Evolutionary conservation across 1,140 invertebrate genomes (phyloP), one percentile per base, ranked within the genome.

Genomic region (Thalassaphorura encarpata): DNA sequence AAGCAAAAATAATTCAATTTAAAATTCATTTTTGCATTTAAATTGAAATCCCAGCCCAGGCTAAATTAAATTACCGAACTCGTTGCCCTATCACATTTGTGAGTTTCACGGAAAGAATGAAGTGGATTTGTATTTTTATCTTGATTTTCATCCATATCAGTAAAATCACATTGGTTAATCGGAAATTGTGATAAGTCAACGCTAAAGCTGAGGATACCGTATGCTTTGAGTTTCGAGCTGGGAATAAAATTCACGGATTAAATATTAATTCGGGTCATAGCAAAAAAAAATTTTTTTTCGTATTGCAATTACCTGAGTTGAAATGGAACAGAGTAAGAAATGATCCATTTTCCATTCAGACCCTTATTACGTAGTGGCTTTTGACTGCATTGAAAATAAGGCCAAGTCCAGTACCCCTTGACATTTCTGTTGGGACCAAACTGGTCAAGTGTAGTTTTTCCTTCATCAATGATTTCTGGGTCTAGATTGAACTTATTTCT

Each of bases 121-220:
- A 61, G 49, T 28, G 62, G 62, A 56, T 63, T 60, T 19, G 39
- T 33, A 21, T 21, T 23, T 18, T n/a, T 18, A 29, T 56, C 55
- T 8, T 40, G 24, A 13, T 28, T 27, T 13, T 60, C 56, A 15
- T 42, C 43, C 27, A 53, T 54, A 19, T 40, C 39, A 1, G 8
- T 26, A 55, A 54, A 58, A 19, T 43, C 62, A 39, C 62, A 64
- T 45, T 64, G 62, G 46, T 64, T 64, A 43, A 64, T 61, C 28
- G 56, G 50, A 33, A 41, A 52, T 18, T 41, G 28, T 21, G 55
- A 49, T 11, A 64, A 52, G 31, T 64, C 62, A 3, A 63, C 47
- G 46, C 60, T 57, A 29, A 63, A 56, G 27, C 54, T 58, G 13
- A 63, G 45, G 11, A 55, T 24, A 6, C 50, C 57, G 6, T 8